These are phyloP conservation scores for Micromys minutus DNA, from an alignment of 2,113 vertebrate species.

Conservation along the genomic window DNA sequence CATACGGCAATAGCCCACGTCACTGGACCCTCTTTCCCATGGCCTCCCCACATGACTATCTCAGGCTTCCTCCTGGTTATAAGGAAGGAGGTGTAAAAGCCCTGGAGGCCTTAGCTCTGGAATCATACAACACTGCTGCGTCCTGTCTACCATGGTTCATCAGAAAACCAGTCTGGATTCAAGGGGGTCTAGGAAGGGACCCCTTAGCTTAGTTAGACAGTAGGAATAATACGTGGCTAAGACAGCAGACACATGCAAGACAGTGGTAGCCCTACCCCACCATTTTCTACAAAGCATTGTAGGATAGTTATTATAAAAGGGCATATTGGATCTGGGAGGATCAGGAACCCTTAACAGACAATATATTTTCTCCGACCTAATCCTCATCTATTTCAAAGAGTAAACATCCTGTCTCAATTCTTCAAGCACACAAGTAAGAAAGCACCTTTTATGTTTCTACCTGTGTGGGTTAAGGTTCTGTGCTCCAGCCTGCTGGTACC, in stretches of 20 bases:
- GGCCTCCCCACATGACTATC: neutral
- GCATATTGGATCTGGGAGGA: no score
- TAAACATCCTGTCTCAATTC: neutral
- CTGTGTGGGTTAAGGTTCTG: neutral
- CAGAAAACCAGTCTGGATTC: neutral
- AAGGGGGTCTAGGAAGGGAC: neutral
- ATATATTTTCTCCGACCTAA: neutral
- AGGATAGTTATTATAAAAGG: neutral
- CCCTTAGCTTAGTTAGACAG: no score
- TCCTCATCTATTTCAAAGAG: neutral
- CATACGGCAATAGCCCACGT: accelerated
- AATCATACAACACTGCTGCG: accelerated
- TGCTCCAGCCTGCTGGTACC: neutral
- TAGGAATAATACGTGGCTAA: accelerated
- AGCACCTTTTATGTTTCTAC: neutral
- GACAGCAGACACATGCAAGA: accelerated
- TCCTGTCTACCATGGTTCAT: accelerated
- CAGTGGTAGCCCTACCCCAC: accelerated
- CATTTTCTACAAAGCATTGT: neutral
- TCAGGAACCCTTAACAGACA: neutral
- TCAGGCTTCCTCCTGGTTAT: neutral
- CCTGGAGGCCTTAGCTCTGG: neutral
- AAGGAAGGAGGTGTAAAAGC: neutral
- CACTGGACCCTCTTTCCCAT: neutral
- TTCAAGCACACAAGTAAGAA: neutral